Base-by-base conservation (phyloP, 2,888 invertebrate genomes). In the Coenonympha arcania region DNA sequence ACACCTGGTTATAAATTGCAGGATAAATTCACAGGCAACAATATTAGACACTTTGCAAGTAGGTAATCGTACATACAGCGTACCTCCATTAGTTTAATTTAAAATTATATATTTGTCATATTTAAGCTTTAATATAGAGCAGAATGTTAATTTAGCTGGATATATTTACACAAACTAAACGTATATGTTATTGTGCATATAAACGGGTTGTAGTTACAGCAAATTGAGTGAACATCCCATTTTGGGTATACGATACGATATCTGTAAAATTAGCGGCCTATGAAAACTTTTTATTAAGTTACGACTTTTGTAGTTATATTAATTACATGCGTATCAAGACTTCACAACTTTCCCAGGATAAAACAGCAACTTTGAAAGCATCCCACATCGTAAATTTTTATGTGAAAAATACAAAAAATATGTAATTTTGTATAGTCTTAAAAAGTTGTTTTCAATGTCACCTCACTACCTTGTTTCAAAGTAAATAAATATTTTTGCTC, bases 181-280 rank as follows among this genome's bases (percentile, higher is more conserved):
- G 30, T 24, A 51, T 48, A 51, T 50, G 47, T 46, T 53, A 49
- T 50, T 51, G 46, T 71, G 71, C 73, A 75, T 74, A 76, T 73
- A 69, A 75, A 77, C 75, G 75, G 65, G 70, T 76, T 76, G 79
- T 79, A 79, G 75, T 76, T 71, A 77, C 66, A 34, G 58, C 52
- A 54, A 59, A 61, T 59, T 57, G 59, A 64, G 64, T 55, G 51
- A 62, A 43, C 31, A 18, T 11, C 9, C 34, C 5, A 4, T 50
- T 75, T 66, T 59, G 1, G 54, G 1, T 0, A 0, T 1, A 60
- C 68, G 72, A 65, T 20, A 64, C 67, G 68, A 64, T 51, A 16
- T 19, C 8, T n/a, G 39, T 13, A 3, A 13, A 19, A 16, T 16
- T 33, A 33, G 4, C 16, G 16, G 15, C 6, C 15, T 6, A 20